Base-by-base conservation (phyloP, 2,113 vertebrate species). In the Mionectes macconnelli region DNA sequence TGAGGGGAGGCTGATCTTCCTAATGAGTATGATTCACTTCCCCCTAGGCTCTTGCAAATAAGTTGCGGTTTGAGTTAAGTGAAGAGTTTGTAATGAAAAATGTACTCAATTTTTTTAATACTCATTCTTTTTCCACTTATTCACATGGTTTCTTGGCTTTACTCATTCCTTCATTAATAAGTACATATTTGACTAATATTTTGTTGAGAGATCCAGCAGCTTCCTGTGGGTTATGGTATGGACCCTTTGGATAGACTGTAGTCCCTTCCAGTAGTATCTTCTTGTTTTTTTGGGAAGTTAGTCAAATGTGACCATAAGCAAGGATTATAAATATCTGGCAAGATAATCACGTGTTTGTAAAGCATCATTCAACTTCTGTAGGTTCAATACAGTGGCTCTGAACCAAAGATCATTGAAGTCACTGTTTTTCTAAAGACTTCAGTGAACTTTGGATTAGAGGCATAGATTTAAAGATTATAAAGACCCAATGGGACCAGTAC, bases 1-100 rank as follows among this genome's bases (percentile, higher is more conserved):
- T 44, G 55, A 87, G 88, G 57, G 49, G 23, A 94, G 52, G 49
- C 67, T 88, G 62, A 67, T 96, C 93, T 95, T 97, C 63, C 69
- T 94, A 76, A 91, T 74, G 39, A 73, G 23, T 59, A 35, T 94
- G 82, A 94, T 94, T 95, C 82, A 82, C 49, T 89, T 94, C 69
- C 62, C 62, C 77, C 69, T 50, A 50, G 60, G 49, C 40, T 91
- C 56, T 66, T 91, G 44, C 85, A 96, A 96, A 86, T 42, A 93
- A 84, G 53, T 89, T 91, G 73, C 39, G 60, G 56, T 93, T 87
- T 62, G 42, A 96, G 33, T 59, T 86, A 68, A 77, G 47, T 63
- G 86, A 96, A 93, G 16, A 73, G 44, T 76, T 74, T 79, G 56
- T 64, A 59, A 77, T 76, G 67, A 89, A 81, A 93, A 82, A 83